phyloP scores from a whole-genome alignment of 2,797 vertebrate genomes.

The Centroberyx gerrardi region DNA sequence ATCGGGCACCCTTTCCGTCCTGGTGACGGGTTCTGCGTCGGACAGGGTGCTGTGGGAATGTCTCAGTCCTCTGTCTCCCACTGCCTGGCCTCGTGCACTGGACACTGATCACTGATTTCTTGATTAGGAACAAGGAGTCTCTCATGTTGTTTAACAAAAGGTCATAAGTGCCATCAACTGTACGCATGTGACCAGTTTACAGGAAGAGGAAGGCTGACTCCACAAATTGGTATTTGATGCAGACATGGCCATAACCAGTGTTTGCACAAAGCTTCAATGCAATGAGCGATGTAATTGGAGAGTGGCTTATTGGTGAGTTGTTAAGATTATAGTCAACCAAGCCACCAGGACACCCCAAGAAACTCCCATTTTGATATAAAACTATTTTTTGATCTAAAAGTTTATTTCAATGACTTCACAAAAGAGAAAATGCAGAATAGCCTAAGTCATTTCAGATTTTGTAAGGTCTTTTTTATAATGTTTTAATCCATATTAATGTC shows the following conservation, averaged over 20 bases:
- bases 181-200: conserved; percentile 5
- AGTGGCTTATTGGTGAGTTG: too few species aligned
- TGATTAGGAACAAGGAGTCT: conserved; percentile 23
- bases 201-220: conserved; percentile 5
- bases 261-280: background rate
- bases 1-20: conserved; percentile 14
- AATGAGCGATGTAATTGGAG: too few species aligned
- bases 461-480: too few species aligned
- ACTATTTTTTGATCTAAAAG: too few species aligned
- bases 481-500: too few species aligned
- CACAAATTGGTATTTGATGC: conserved; percentile 23
- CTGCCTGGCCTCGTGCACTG: background rate
- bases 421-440: too few species aligned
- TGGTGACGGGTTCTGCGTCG: conserved; percentile 37
- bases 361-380: too few species aligned
- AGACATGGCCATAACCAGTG: conserved; percentile 12
- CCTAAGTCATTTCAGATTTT: too few species aligned
- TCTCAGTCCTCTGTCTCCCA: conserved; percentile 29
- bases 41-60: conserved; percentile 26
- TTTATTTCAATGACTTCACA: too few species aligned
- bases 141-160: background rate
- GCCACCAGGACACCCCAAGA: too few species aligned
- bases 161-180: background rate
- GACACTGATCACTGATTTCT: background rate
- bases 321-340: too few species aligned